phyloP scores from a whole-genome alignment of 2,888 invertebrate species.

The Melitaea athalia region DNA sequence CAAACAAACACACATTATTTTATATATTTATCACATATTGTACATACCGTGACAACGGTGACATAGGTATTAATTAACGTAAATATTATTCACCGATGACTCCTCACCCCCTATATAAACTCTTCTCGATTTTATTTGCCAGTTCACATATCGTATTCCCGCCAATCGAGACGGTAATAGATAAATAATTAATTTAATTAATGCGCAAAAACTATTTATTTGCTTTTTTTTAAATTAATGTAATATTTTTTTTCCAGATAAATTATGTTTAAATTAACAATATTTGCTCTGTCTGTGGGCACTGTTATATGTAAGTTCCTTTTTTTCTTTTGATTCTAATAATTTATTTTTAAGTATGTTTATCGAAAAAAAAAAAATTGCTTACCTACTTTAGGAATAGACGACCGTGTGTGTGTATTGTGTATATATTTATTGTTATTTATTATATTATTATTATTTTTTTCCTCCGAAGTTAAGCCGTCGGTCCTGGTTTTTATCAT shows the following conservation, averaged over 20 bases:
- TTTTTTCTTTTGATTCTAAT: neutral
- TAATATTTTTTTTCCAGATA: neutral
- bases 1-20: neutral
- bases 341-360: too few relatives aligned
- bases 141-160: slow-evolving; percentile 10
- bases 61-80: slow-evolving; percentile 16
- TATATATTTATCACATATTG: neutral
- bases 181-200: neutral
- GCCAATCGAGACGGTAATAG: slow-evolving; percentile 1
- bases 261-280: neutral
- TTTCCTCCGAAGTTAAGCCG: too few relatives aligned
- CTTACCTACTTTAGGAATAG: too few relatives aligned
- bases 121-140: neutral
- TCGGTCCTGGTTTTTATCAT: too few relatives aligned
- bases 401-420: too few relatives aligned
- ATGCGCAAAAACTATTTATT: neutral
- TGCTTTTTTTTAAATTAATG: neutral
- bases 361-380: too few relatives aligned
- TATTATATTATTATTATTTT: too few relatives aligned
- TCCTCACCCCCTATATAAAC: slow-evolving; percentile 17
- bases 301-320: slow-evolving; percentile 10
- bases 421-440: too few relatives aligned
- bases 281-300: neutral
- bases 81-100: slow-evolving; percentile 20
- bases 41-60: slow-evolving; percentile 1